Evolutionary conservation across 2,113 vertebrate genomes (phyloP).

Genomic region (Podarcis raffonei): DNA sequence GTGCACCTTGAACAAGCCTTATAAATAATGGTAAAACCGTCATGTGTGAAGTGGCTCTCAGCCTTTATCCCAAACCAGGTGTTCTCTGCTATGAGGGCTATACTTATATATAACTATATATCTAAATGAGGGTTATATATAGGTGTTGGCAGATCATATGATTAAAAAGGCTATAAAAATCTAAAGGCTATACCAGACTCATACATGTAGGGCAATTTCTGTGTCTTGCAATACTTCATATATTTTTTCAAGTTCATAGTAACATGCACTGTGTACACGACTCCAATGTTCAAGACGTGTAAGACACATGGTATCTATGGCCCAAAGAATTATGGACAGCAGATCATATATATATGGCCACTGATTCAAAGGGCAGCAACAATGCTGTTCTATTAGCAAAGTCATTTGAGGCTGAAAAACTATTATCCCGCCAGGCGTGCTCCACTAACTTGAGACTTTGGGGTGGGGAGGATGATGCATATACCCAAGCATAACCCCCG

Average conservation of each 20-base stretch:
- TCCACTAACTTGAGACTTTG: neutral
- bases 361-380: neutral
- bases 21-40: no score
- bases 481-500: neutral
- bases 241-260: neutral
- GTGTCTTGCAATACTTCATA: neutral
- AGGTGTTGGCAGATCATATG: neutral
- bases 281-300: neutral
- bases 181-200: neutral
- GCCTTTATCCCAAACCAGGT: neutral
- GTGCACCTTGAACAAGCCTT: no score
- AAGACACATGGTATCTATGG: neutral
- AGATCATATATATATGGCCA: neutral
- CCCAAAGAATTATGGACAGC: neutral
- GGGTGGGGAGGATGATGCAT: no score
- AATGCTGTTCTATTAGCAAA: neutral
- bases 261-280: neutral
- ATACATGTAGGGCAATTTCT: neutral
- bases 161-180: neutral
- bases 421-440: neutral
- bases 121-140: neutral
- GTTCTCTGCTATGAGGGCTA: neutral
- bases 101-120: neutral
- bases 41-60: neutral
- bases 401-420: neutral